phyloP scores from a whole-genome alignment of 2,888 invertebrate species.

The Perizoma flavofasciatum region DNA sequence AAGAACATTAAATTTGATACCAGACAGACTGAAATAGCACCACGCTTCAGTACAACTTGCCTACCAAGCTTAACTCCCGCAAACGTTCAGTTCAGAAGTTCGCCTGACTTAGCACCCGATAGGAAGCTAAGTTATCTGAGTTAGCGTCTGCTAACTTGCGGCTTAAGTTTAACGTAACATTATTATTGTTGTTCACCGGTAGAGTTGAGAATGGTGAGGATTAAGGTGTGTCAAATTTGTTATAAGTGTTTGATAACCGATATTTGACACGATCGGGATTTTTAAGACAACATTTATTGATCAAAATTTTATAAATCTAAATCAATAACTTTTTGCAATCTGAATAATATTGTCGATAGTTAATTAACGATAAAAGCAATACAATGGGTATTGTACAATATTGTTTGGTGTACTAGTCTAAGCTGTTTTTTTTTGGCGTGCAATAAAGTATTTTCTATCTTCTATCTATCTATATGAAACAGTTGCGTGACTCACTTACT shows the following conservation, averaged over 20 bases:
- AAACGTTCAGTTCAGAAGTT: constrained; percentile 70
- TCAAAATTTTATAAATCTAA: too few species aligned
- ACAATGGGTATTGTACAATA: too few species aligned
- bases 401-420: too few species aligned
- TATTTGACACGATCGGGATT: too few species aligned
- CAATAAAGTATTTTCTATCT: too few species aligned
- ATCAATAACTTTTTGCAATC: too few species aligned
- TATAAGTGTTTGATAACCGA: background rate
- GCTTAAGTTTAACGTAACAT: constrained; percentile 69
- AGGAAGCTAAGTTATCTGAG: constrained; percentile 70
- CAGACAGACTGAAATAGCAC: constrained; percentile 30
- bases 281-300: too few species aligned
- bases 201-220: constrained; percentile 31
- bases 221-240: background rate
- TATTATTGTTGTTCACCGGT: constrained; percentile 64
- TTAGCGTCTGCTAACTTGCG: constrained; percentile 67
- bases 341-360: too few species aligned
- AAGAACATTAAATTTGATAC: constrained; percentile 21
- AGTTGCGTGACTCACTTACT: too few species aligned
- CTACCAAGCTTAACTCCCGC: constrained; percentile 62
- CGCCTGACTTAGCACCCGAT: constrained; percentile 76
- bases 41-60: constrained; percentile 51
- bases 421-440: too few species aligned
- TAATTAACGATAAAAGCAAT: too few species aligned
- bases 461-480: too few species aligned